Percentiles rank a stretch among this genome's conserved stretches.
These are phyloP conservation scores for Cotesia glomerata DNA, from an alignment of 1,140 invertebrate genomes.

Conservation along the genomic window DNA sequence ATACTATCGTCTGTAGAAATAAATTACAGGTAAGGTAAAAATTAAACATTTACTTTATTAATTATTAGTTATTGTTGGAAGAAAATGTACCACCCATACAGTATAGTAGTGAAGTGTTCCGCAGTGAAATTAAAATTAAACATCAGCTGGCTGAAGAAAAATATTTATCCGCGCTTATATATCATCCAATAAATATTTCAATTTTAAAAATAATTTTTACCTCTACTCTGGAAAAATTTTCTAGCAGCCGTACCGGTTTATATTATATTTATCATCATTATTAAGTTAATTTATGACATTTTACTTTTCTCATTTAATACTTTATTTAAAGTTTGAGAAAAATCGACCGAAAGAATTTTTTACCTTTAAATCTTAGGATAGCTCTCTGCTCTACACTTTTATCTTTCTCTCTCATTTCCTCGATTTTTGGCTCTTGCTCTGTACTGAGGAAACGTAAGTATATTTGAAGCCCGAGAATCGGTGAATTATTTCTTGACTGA, in stretches of 20 bases:
- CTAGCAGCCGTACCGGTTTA: background rate
- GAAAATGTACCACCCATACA: too few species aligned
- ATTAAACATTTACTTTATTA: too few species aligned
- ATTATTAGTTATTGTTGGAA: too few species aligned
- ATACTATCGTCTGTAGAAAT: background rate
- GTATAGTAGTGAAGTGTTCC: too few species aligned
- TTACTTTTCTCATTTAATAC: slow-evolving; percentile 7
- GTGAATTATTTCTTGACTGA: slow-evolving; percentile 24
- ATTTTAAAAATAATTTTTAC: background rate
- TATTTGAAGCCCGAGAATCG: slow-evolving; percentile 14
- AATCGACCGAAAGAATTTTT: slow-evolving; percentile 1
- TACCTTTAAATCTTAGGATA: background rate
- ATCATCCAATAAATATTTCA: background rate
- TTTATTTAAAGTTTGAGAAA: slow-evolving; percentile 22
- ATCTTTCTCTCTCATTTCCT: background rate
- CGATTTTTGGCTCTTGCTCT: background rate
- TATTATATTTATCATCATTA: background rate
- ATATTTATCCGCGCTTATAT: background rate
- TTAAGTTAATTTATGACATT: slow-evolving; percentile 7
- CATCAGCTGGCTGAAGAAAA: too few species aligned
- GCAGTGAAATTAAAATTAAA: too few species aligned
- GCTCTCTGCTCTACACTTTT: background rate
- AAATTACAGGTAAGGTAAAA: background rate
- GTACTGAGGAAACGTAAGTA: background rate
- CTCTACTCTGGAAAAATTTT: background rate